phyloP scores from a whole-genome alignment of 30 jellyfish, hydroid and myxozoan genomes.

The Hydra vulgaris region DNA sequence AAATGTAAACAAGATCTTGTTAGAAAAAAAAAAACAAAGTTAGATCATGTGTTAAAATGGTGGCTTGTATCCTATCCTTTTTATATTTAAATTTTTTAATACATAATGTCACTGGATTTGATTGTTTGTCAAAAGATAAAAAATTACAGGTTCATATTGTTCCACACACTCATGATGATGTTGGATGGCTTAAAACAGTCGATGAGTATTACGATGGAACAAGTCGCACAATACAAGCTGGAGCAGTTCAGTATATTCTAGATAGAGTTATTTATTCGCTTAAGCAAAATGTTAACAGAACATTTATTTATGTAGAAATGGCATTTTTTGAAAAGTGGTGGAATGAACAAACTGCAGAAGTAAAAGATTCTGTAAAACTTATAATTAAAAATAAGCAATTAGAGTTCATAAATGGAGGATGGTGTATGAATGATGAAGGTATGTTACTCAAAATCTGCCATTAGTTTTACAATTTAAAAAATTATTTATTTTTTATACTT shows the following conservation, averaged over 20 bases:
- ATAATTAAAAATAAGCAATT: constrained; percentile 48
- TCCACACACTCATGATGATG: constrained; percentile 97
- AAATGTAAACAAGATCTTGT: too few relatives aligned
- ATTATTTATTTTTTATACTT: too few relatives aligned
- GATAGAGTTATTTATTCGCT: constrained; percentile 72
- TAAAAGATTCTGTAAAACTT: constrained; percentile 36
- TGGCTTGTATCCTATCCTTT: background rate
- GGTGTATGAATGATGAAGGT: constrained; percentile 97
- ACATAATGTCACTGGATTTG: constrained; percentile 23
- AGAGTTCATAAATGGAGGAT: constrained; percentile 95
- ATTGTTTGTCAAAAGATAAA: constrained; percentile 35
- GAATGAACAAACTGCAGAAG: constrained; percentile 65
- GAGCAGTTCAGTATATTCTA: constrained; percentile 86
- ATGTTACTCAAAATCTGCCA: too few relatives aligned
- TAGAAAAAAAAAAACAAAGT: too few relatives aligned
- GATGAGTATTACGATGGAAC: constrained; percentile 95
- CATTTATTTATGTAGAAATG: constrained; percentile 90
- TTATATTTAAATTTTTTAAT: too few relatives aligned
- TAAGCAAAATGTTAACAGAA: constrained; percentile 55
- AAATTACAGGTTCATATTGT: constrained; percentile 77
- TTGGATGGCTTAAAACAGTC: constrained; percentile 98
- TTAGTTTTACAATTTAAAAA: too few relatives aligned
- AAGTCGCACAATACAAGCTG: constrained; percentile 64
- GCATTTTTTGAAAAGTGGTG: constrained; percentile 95
- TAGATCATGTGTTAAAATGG: background rate